Evolutionary conservation across 2,888 invertebrate genomes (phyloP), one percentile per base, ranked within the genome.

Genomic region (Endomychus coccineus): DNA sequence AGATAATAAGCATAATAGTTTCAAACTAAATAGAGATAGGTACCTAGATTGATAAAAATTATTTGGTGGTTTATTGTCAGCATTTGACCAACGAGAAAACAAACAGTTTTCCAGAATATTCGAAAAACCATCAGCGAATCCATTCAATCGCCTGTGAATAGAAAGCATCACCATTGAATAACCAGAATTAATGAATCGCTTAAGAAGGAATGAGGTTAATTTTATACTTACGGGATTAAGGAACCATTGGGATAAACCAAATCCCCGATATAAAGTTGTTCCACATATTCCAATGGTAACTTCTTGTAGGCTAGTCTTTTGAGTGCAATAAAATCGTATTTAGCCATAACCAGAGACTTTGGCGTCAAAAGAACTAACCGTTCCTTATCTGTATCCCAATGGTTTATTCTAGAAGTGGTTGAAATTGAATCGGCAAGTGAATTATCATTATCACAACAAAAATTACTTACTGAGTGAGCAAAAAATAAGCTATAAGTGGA

Each of bases 321-420:
- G 61, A 84, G 70, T 0, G 83, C 83, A 51, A 90, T 88, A 61
- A 90, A 88, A 66, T 90, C 88, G 62, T 85, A 90, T 59, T 86
- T 87, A 39, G 85, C 74, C 4, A 80, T 74, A 54, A 86, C 73
- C 16, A 90, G 67, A 22, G 78, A 71, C 50, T 79, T 73, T n/a
- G 81, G 77, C 2, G 84, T 83, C 14, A 90, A 66, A 9, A 88
- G 61, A 2, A 88, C 70, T 22, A 90, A 72, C 31, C 86, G 73
- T 63, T 90, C 90, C 52, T 83, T 80, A 58, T 90, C 88, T 55
- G 82, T 79, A 57, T 89, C 87, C 89, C 89, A 90, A 43, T 86
- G 71, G 51, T 84, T 87, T 52, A 90, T 87, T 62, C 89, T 89
- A 61, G 11, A 72, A 64, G 46, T 27, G 37, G 42, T 19, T 10